A percentile compares a stretch with the other conserved stretches of the same genome.
Evolutionary conservation across 2,888 invertebrate genomes (phyloP).

Genomic region (Brassicogethes aeneus): DNA sequence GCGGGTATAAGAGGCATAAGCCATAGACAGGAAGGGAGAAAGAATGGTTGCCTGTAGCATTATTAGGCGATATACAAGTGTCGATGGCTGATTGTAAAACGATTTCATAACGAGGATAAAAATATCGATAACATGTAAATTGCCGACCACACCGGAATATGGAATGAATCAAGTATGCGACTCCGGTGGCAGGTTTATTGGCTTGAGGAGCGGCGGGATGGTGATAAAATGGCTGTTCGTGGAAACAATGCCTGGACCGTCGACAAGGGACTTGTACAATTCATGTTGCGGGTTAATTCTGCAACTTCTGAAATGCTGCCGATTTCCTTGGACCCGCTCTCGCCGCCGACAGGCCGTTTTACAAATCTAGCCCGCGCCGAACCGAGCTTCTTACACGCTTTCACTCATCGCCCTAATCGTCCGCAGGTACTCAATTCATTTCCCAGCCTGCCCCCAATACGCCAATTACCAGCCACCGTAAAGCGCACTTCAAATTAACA

Average conservation of each 20-base stretch:
- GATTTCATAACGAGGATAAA: constrained; percentile 41
- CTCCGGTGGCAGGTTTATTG: constrained; percentile 40
- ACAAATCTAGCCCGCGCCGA: not conserved
- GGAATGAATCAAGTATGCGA: constrained; percentile 41
- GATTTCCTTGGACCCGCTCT: too few relatives aligned
- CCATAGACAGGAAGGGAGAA: not conserved
- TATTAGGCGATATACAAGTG: constrained; percentile 27
- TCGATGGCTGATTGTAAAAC: constrained; percentile 37
- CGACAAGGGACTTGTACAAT: constrained; percentile 36
- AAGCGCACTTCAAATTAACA: too few relatives aligned
- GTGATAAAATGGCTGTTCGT: constrained; percentile 41
- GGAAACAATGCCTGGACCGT: constrained; percentile 34
- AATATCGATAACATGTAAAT: constrained; percentile 44
- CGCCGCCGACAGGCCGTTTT: constrained; percentile 9
- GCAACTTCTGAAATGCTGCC: constrained; percentile 19
- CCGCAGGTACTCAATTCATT: constrained; percentile 11
- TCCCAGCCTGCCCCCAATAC: too few relatives aligned
- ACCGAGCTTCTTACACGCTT: constrained; percentile 1
- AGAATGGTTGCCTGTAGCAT: constrained; percentile 10
- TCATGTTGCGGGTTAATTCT: constrained; percentile 33
- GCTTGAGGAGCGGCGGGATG: constrained; percentile 33
- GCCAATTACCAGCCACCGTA: too few relatives aligned
- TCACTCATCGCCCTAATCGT: constrained; percentile 9
- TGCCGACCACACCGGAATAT: constrained; percentile 38
- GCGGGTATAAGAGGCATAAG: not conserved